Evolutionary conservation across 2,113 vertebrate species (phyloP), one percentile per base, ranked within the genome.

Genomic region (Pelecanus crispus): DNA sequence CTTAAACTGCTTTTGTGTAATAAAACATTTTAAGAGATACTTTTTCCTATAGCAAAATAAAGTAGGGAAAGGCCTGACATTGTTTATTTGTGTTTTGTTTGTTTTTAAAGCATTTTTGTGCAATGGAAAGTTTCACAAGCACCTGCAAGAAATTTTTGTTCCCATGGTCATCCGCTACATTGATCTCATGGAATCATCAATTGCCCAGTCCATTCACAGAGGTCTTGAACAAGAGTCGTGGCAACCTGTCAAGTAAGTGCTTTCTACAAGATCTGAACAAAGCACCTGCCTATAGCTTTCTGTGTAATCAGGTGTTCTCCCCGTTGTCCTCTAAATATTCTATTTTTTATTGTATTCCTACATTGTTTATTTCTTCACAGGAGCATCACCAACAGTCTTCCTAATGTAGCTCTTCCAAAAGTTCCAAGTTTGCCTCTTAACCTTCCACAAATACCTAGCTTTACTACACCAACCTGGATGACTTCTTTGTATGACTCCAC

Each of bases 111-210:
- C 98, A 92, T 98, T 99, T 96, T 97, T 99, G 94, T 99, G 99
- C 98, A 99, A 99, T 81, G 99, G 99, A 40, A 97, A 98, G 28
- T 99, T 99, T 98, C 99, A 99, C 97, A 99, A 99, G 95, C 99
- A 99, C 96, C 98, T 99, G 97, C 99, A 99, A 98, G 99, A 99
- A 80, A 97, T 98, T 94, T 99, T 99, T 97, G 98, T 99, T 84
- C 99, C 99, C 31, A 98, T 99, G 98, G 99, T 99, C 53, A 97
- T 99, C 74, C 99, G 99, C 96, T 99, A 99, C 97, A 99, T 99
- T 15, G 99, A 99, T 97, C 99, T 99, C 93, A 99, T 99, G 99
- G 99, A 99, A 97, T 99, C 99, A 6, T 99, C 99, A 91, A 99
- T 99, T 94, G 99, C 99, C 44, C 99, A 99, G 97, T 99, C 99